These are phyloP conservation scores for Herpetotheres cachinnans DNA, from an alignment of 2,113 vertebrate genomes.

Conservation along the genomic window DNA sequence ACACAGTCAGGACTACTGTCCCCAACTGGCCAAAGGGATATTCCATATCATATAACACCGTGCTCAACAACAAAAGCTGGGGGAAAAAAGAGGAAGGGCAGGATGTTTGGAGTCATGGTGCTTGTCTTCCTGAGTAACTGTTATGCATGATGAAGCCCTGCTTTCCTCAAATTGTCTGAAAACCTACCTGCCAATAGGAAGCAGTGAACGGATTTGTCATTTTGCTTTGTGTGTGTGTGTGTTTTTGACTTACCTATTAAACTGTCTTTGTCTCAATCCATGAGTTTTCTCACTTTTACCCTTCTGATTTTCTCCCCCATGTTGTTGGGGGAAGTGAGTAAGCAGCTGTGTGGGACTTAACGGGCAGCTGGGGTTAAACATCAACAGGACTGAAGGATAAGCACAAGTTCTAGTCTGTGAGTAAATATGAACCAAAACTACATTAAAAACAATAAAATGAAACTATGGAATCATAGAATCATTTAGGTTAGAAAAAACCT, in stretches of 20 bases:
- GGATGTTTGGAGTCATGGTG: rapidly evolving
- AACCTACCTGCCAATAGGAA: neutral
- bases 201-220: neutral
- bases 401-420: neutral
- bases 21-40: no score
- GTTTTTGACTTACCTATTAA: neutral
- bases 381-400: neutral
- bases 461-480: neutral
- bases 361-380: neutral
- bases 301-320: no score
- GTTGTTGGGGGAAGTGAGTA: no score
- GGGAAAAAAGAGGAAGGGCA: neutral
- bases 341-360: no score
- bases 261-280: neutral
- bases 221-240: rapidly evolving
- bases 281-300: no score
- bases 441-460: neutral
- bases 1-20: no score
- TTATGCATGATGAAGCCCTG: neutral
- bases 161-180: neutral
- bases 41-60: no score
- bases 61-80: no score
- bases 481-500: no score
- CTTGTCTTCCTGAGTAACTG: neutral
- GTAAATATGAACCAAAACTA: neutral